Conservation (phyloP, 2,888 invertebrate genomes). For the Brachyptera risi region DNA sequence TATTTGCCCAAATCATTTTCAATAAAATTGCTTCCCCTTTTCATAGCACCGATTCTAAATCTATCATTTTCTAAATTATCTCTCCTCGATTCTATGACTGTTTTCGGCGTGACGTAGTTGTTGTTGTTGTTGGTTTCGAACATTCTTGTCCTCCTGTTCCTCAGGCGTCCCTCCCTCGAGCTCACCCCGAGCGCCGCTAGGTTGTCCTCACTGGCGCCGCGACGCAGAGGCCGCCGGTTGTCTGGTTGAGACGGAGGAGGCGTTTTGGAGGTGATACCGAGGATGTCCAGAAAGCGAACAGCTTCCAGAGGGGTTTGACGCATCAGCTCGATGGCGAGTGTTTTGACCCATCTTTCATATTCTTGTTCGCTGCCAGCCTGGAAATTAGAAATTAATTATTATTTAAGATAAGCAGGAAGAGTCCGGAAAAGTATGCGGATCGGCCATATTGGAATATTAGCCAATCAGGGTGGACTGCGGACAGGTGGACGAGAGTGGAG, state of each 20-base stretch:
- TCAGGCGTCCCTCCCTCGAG: not conserved
- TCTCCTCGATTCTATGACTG: not conserved
- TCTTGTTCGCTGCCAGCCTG: slow-evolving; percentile 66
- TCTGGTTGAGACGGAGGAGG: slow-evolving; percentile 55
- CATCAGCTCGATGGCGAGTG: slow-evolving; percentile 68
- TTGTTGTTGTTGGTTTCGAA: not conserved
- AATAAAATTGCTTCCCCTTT: not conserved
- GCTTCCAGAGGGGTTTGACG: slow-evolving; percentile 70
- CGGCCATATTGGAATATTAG: too few species aligned
- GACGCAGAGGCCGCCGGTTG: slow-evolving; percentile 44
- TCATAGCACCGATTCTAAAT: not conserved
- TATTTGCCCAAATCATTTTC: not conserved
- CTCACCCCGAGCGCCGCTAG: not conserved
- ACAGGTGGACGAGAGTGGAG: too few species aligned
- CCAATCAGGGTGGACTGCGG: too few species aligned
- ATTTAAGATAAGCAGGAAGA: too few species aligned
- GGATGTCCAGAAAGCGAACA: slow-evolving; percentile 56
- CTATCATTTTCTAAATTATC: not conserved
- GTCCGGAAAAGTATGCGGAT: too few species aligned
- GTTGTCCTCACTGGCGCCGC: slow-evolving; percentile 18
- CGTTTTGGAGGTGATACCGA: slow-evolving; percentile 55
- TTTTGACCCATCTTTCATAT: slow-evolving; percentile 70
- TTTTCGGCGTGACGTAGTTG: not conserved
- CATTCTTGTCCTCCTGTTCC: not conserved
- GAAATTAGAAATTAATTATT: too few species aligned